A percentile compares a stretch with the other conserved stretches of the same genome.
These are phyloP conservation scores for Xylocampa areola DNA, from an alignment of 2,888 invertebrate genomes.

Conservation along the genomic window DNA sequence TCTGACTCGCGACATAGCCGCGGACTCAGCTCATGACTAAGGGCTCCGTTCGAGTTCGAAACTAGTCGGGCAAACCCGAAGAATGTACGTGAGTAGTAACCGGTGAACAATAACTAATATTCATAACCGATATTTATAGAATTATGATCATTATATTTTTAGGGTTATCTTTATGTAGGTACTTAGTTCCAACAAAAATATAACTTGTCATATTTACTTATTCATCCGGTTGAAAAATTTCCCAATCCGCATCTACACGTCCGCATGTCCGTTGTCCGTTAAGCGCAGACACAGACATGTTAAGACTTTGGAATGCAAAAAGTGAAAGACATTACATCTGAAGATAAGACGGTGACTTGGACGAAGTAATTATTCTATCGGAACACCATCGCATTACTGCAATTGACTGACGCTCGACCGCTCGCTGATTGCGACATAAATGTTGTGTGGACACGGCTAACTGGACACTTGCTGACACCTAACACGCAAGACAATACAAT, in stretches of 20 bases:
- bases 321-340: conserved; percentile 52
- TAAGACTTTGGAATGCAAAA: conserved; percentile 50
- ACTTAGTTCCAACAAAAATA: too few relatives aligned
- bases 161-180: too few relatives aligned
- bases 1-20: too few relatives aligned
- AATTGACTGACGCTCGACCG: conserved; percentile 56
- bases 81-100: too few relatives aligned
- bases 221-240: conserved; percentile 5
- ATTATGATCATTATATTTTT: too few relatives aligned
- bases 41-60: too few relatives aligned
- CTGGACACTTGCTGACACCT: conserved; percentile 60
- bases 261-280: neutral
- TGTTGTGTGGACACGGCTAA: conserved; percentile 64
- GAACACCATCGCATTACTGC: conserved; percentile 42
- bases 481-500: conserved; percentile 43
- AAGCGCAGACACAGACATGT: conserved; percentile 23
- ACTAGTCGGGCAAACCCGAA: too few relatives aligned
- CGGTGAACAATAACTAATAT: too few relatives aligned
- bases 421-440: conserved; percentile 68
- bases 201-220: conserved; percentile 2
- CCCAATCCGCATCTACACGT: neutral
- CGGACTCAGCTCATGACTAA: too few relatives aligned
- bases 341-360: conserved; percentile 50
- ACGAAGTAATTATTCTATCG: conserved; percentile 60
- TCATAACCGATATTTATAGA: too few relatives aligned